Percentiles rank a stretch among this genome's conserved stretches.
These are phyloP conservation scores for Ceyx erithaca DNA, from an alignment of 2,797 vertebrate species.

Conservation along the genomic window DNA sequence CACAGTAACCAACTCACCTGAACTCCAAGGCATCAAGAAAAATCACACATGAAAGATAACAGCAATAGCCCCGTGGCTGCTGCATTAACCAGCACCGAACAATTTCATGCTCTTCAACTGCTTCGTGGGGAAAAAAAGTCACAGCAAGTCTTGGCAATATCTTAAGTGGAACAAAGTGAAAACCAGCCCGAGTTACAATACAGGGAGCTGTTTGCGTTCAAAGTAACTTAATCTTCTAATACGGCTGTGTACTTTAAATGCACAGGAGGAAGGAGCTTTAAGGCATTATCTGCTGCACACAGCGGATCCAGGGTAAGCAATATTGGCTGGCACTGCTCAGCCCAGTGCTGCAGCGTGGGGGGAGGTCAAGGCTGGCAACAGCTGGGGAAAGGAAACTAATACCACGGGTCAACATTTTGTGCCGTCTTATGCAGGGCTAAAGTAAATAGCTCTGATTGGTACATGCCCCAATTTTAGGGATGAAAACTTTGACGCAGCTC, in stretches of 20 bases:
- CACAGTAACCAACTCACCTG: neutral
- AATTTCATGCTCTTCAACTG: constrained; percentile 16
- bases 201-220: neutral
- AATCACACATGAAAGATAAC: neutral
- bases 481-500: accelerated
- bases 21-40: neutral
- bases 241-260: constrained; percentile 9
- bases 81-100: neutral
- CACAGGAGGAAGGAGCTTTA: constrained; percentile 58
- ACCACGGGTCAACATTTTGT: neutral
- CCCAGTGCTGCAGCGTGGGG: accelerated
- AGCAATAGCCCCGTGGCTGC: neutral
- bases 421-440: accelerated
- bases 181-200: neutral
- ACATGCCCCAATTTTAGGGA: accelerated
- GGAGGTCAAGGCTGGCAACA: neutral
- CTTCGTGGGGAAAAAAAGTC: neutral
- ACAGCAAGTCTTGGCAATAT: neutral
- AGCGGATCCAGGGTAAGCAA: neutral
- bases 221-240: constrained; percentile 58
- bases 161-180: constrained; percentile 47
- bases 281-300: constrained; percentile 49
- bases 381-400: neutral
- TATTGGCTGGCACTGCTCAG: neutral
- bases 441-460: neutral